A percentile compares a stretch with the other conserved stretches of the same genome.
These are phyloP conservation scores for Bufo gargarizans DNA, from an alignment of 2,113 vertebrate species.

Conservation along the genomic window DNA sequence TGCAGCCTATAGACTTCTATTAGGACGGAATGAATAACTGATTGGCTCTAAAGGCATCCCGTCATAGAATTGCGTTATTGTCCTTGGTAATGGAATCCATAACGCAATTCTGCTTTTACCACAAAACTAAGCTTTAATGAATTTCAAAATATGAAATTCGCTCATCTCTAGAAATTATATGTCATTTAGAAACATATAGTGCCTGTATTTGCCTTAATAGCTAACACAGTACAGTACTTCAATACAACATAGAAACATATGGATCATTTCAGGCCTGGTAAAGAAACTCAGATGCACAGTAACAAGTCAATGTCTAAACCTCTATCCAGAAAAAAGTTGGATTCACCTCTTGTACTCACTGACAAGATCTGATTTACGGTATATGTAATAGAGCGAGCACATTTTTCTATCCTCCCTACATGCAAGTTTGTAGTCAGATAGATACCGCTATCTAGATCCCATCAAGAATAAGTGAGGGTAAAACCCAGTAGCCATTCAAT, in stretches of 20 bases:
- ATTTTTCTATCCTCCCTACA: conserved; percentile 31
- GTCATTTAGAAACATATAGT: too few relatives aligned
- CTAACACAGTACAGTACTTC: background rate
- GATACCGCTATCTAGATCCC: conserved; percentile 7
- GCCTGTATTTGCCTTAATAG: background rate
- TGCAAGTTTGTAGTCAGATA: background rate
- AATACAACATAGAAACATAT: conserved; percentile 17
- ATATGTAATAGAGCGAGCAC: background rate
- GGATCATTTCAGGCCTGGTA: background rate
- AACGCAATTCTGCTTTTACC: too few relatives aligned
- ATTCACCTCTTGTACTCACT: background rate
- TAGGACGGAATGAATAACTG: too few relatives aligned
- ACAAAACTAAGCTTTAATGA: too few relatives aligned
- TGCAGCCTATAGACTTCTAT: background rate
- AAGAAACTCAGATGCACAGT: background rate
- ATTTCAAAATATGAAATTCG: too few relatives aligned
- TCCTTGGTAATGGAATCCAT: too few relatives aligned
- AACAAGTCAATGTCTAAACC: conserved; percentile 19
- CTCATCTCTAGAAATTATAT: background rate
- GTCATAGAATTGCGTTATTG: too few relatives aligned
- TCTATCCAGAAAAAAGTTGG: background rate
- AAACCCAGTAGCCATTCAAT: conserved; percentile 7
- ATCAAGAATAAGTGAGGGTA: conserved; percentile 27
- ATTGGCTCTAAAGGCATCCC: too few relatives aligned
- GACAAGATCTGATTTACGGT: conserved; percentile 7